Base-by-base conservation (phyloP, 1,140 invertebrate species). In the Eumaeus atala region DNA sequence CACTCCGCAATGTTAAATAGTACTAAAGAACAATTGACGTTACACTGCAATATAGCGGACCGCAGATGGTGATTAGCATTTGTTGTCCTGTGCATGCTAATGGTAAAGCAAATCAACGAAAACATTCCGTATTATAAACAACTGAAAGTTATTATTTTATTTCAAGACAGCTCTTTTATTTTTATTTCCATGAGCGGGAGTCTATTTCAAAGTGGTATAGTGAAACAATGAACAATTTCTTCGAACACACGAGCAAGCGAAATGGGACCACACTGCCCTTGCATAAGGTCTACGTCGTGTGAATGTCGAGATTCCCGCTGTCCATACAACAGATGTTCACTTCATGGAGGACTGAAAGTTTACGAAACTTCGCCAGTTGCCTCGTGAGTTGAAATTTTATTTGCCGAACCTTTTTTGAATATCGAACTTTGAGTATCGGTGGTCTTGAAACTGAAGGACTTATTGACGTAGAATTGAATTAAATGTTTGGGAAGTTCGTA, bases 321-420 rank as follows among this genome's bases (percentile, higher is more conserved):
- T 17, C 12, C 40, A 44, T 40, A 12, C 40, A 14, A 44, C 40
- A 44, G 40, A 44, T 44, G 40, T 44, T 44, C 40, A 44, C 40
- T 44, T 44, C 17, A 44, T 44, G 40, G 14, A 44, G 16, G 40
- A 44, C 38, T 33, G 38, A 47, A 54, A 47, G 16, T 54, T 47
- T 12, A 6, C 5, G 21, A 44, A 54, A 54, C 14, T 54, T 54
- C 50, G 47, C 16, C 47, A 28, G 47, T 48, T 10, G 12, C 14
- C 33, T 37, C 35, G 49, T 35, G 40, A 54, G 51, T 28, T 47
- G 51, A 42, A 54, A 54, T 47, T 47, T 54, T 54, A 54, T 54
- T 54, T 54, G 51, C 51, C 35, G 34, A 54, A 54, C 51, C 51
- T 54, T 47, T 53, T 54, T 54, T 54, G 51, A 54, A 54, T 54